Evolutionary conservation across 2,797 vertebrate species (phyloP).

Genomic region (Xenops minutus): DNA sequence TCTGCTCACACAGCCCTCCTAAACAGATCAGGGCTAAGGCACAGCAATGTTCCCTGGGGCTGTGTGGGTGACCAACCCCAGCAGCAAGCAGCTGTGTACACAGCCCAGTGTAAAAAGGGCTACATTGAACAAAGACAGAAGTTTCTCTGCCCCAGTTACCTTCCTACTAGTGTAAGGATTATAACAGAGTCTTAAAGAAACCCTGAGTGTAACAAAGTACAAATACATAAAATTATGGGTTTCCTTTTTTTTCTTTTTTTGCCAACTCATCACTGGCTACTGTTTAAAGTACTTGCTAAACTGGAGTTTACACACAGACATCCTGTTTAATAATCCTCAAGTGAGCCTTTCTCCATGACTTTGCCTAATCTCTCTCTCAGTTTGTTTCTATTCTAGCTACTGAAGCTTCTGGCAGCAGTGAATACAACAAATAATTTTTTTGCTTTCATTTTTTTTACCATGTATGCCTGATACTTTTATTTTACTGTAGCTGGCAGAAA

Average conservation of each 20-base stretch:
- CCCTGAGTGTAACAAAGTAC: background rate
- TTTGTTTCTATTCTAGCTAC: background rate
- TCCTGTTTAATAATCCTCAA: background rate
- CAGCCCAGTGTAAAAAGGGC: background rate
- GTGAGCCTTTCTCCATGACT: background rate
- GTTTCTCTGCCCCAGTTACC: background rate
- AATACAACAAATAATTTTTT: background rate
- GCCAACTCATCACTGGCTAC: background rate
- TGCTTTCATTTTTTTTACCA: background rate
- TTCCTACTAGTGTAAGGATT: background rate
- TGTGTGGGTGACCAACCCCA: background rate
- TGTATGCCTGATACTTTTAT: background rate
- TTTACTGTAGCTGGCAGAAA: background rate
- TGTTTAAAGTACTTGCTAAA: background rate
- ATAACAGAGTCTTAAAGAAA: background rate
- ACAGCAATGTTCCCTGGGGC: background rate
- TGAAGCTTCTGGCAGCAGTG: background rate
- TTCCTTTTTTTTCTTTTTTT: background rate
- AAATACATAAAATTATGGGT: background rate
- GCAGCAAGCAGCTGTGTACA: background rate
- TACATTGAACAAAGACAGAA: background rate
- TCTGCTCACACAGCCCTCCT: background rate
- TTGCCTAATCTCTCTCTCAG: background rate
- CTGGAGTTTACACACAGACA: background rate
- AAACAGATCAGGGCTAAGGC: background rate